Percentiles rank a stretch among this genome's conserved stretches.
These are phyloP conservation scores for Choristoneura rosaceana DNA, from an alignment of 2,888 invertebrate genomes.

Conservation along the genomic window DNA sequence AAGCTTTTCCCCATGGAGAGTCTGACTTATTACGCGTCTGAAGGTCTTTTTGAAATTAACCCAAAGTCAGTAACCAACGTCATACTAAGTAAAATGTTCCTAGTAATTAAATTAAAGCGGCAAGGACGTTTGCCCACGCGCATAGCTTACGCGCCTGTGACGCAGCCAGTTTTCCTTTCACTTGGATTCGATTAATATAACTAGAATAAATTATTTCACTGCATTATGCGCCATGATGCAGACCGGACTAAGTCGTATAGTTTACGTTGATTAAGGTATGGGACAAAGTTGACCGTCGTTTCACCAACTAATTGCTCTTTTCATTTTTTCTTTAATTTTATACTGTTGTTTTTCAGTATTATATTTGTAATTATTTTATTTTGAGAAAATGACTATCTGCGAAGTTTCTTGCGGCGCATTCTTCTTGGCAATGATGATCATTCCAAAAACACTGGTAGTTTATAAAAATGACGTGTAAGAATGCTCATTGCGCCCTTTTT, in stretches of 20 bases:
- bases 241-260: not conserved
- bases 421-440: too few relatives aligned
- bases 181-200: constrained; percentile 10
- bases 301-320: too few relatives aligned
- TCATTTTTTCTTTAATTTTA: too few relatives aligned
- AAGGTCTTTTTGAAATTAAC: not conserved
- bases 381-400: too few relatives aligned
- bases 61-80: constrained; percentile 5
- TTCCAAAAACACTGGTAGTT: too few relatives aligned
- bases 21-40: not conserved
- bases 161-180: constrained; percentile 16
- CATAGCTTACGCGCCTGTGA: constrained; percentile 10
- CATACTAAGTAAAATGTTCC: not conserved
- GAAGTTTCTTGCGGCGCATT: too few relatives aligned
- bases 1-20: too few relatives aligned
- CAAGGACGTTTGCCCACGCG: constrained; percentile 18
- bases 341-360: too few relatives aligned
- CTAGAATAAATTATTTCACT: constrained; percentile 9
- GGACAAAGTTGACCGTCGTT: too few relatives aligned
- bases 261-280: not conserved
- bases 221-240: constrained; percentile 1
- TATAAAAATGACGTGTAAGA: too few relatives aligned
- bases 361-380: too few relatives aligned
- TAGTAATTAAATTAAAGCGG: constrained; percentile 18
- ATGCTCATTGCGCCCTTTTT: too few relatives aligned